phyloP scores from a whole-genome alignment of 1,140 invertebrate species.

The Caligus rogercresseyi region DNA sequence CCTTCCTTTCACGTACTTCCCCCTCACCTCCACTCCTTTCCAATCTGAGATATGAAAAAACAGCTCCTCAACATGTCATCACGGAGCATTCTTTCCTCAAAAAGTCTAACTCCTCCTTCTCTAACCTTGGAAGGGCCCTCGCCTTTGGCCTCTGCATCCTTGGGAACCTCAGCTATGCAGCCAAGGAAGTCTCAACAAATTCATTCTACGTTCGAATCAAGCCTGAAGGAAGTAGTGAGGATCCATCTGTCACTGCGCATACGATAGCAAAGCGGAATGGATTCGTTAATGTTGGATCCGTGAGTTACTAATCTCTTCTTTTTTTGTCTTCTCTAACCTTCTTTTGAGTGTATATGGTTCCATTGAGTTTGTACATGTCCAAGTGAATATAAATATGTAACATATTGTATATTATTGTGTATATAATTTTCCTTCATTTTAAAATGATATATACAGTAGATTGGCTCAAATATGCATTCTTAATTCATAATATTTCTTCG shows the following conservation, averaged over 20 bases:
- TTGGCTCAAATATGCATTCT: too few species aligned
- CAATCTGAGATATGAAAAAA: background rate
- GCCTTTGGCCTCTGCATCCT: background rate
- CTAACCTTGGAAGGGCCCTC: too few species aligned
- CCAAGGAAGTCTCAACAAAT: conserved; percentile 19
- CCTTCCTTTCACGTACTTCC: background rate
- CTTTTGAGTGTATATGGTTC: background rate
- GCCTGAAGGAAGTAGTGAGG: background rate
- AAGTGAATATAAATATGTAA: background rate
- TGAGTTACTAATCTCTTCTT: too few species aligned
- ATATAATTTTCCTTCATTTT: too few species aligned
- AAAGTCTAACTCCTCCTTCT: too few species aligned
- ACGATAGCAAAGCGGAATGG: conserved; percentile 15
- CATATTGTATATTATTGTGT: background rate
- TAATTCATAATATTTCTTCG: too few species aligned
- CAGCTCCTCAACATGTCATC: background rate
- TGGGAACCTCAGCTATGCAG: conserved; percentile 1
- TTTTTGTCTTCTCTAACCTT: background rate
- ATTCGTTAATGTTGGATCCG: conserved; percentile 14
- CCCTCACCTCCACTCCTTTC: background rate
- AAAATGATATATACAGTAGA: too few species aligned
- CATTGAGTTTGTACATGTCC: background rate
- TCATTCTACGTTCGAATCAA: conserved; percentile 12
- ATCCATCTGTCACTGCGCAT: conserved; percentile 8
- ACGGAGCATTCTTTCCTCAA: background rate